Evolutionary conservation across 2,113 vertebrate genomes (phyloP).

Genomic region (Plecotus auritus): DNA sequence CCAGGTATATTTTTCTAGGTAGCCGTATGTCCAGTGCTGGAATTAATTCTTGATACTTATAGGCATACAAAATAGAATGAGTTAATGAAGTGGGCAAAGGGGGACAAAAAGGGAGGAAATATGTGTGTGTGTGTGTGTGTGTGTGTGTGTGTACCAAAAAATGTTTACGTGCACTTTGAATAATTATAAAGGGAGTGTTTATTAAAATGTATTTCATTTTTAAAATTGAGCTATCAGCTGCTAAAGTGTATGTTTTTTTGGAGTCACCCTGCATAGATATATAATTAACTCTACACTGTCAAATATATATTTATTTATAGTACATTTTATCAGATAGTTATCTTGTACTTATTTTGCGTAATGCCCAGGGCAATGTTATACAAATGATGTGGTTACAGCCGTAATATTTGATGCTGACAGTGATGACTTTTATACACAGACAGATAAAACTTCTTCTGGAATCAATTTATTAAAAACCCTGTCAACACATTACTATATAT

Average conservation of each 20-base stretch:
- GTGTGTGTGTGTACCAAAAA: too few relatives aligned
- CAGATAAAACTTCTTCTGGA: conserved; percentile 30
- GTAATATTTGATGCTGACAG: background rate
- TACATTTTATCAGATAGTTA: background rate
- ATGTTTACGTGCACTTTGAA: too few relatives aligned
- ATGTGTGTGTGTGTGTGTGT: too few relatives aligned
- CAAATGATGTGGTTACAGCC: conserved; percentile 29
- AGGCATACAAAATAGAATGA: background rate
- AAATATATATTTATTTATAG: conserved; percentile 6
- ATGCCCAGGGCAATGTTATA: conserved; percentile 9
- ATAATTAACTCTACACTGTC: conserved; percentile 1
- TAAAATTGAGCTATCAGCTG: too few relatives aligned
- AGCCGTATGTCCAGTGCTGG: background rate
- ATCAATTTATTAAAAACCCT: conserved; percentile 35
- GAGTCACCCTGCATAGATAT: background rate
- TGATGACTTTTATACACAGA: conserved; percentile 22
- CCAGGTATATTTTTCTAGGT: background rate
- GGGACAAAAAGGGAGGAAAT: too few relatives aligned
- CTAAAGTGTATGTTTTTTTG: too few relatives aligned
- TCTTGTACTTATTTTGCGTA: conserved; percentile 11
- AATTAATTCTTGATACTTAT: background rate
- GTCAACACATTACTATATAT: background rate
- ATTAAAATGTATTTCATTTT: too few relatives aligned
- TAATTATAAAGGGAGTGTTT: too few relatives aligned
- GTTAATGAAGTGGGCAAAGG: background rate